These are phyloP conservation scores for Perithous albicinctus DNA, from an alignment of 2,888 invertebrate genomes.

Conservation along the genomic window DNA sequence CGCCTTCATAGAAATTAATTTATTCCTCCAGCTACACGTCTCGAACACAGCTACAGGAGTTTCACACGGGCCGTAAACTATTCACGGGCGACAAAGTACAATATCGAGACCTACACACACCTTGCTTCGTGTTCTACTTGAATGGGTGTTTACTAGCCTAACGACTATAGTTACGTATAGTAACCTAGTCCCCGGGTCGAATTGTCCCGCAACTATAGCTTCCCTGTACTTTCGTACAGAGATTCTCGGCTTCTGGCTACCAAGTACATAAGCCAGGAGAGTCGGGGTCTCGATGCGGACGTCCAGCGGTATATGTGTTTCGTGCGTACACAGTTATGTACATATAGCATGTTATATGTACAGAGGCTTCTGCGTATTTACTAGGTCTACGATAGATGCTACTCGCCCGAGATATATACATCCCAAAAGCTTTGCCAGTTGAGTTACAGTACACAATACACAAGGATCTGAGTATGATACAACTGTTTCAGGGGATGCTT, in stretches of 20 bases:
- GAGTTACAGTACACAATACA: neutral
- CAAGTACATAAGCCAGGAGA: conserved; percentile 35
- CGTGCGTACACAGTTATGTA: conserved; percentile 22
- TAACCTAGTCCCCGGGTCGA: neutral
- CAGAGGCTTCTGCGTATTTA: conserved; percentile 26
- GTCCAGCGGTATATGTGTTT: neutral
- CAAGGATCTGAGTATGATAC: conserved; percentile 25
- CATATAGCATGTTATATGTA: conserved; percentile 13
- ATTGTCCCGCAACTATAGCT: conserved; percentile 6
- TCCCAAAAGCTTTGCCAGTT: conserved; percentile 27
- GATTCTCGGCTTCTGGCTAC: conserved; percentile 12
- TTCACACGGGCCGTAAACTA: conserved; percentile 18
- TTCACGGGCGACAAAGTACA: conserved; percentile 22
- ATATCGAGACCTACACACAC: conserved; percentile 29
- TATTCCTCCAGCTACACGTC: conserved; percentile 18
- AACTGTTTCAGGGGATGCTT: conserved; percentile 6
- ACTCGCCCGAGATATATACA: neutral
- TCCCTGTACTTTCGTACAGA: conserved; percentile 9
- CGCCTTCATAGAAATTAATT: conserved; percentile 1
- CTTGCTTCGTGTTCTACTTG: conserved; percentile 14
- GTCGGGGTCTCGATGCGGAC: neutral
- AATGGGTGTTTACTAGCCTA: conserved; percentile 47
- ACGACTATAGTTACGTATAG: conserved; percentile 36
- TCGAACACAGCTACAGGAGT: conserved; percentile 16
- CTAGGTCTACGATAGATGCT: neutral